phyloP scores from a whole-genome alignment of 2,888 invertebrate species.

The Scaptomyza reducta region DNA sequence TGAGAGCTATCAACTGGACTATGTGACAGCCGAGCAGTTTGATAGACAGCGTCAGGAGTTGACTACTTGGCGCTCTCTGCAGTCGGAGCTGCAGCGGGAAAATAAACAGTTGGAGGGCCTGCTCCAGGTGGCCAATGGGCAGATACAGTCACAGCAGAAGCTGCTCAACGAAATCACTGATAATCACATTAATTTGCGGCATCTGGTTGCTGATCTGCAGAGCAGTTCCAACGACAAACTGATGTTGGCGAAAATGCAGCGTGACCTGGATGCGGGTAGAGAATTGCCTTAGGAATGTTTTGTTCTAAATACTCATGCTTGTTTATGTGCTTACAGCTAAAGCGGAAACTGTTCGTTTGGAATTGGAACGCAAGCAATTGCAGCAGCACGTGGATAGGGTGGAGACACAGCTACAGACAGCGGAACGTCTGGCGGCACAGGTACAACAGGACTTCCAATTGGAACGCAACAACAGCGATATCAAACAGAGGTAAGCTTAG shows the following conservation, averaged over 20 bases:
- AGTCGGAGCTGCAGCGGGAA: constrained; percentile 69
- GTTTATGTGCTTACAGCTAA: constrained; percentile 65
- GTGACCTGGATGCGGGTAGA: constrained; percentile 81
- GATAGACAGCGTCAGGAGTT: constrained; percentile 66
- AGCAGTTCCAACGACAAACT: constrained; percentile 82
- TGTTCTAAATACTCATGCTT: not conserved
- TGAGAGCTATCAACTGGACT: constrained; percentile 81
- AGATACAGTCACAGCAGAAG: constrained; percentile 82
- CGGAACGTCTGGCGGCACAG: constrained; percentile 57
- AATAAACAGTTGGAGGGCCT: constrained; percentile 79
- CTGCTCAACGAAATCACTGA: constrained; percentile 83
- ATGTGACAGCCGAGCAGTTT: constrained; percentile 80
- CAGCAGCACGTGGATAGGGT: constrained; percentile 58
- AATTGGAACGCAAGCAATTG: constrained; percentile 67
- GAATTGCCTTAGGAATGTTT: not conserved
- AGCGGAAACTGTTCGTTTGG: constrained; percentile 70
- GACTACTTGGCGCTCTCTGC: constrained; percentile 50
- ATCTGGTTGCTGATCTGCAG: constrained; percentile 84
- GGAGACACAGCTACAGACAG: constrained; percentile 54
- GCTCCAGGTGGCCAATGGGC: constrained; percentile 79
- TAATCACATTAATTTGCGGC: constrained; percentile 83
- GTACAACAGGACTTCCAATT: constrained; percentile 70
- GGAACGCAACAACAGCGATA: constrained; percentile 69
- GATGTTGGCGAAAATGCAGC: constrained; percentile 81
- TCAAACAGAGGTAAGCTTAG: constrained; percentile 77